These are phyloP conservation scores for Neomorphus geoffroyi DNA, from an alignment of 2,797 vertebrate genomes.

Conservation along the genomic window DNA sequence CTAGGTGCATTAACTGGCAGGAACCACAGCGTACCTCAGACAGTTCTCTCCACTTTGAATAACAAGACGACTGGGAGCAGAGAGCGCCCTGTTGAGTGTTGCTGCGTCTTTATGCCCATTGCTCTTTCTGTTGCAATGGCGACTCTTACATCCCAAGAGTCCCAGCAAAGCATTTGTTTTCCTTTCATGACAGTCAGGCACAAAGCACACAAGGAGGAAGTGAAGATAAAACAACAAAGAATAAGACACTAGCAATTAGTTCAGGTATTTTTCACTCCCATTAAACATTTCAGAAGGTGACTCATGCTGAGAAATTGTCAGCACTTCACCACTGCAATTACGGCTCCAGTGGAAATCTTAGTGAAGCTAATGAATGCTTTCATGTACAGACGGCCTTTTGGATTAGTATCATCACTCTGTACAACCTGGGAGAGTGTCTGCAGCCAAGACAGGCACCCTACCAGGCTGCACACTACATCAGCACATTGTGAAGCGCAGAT, in stretches of 20 bases:
- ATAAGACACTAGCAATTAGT: slow-evolving; percentile 45
- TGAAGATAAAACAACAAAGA: slow-evolving; percentile 12
- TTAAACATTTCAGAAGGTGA: slow-evolving; percentile 43
- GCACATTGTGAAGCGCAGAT: not conserved
- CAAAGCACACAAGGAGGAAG: not conserved
- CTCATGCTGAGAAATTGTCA: slow-evolving; percentile 57
- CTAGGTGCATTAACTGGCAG: not conserved
- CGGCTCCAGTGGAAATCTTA: slow-evolving; percentile 28
- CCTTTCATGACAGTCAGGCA: not conserved
- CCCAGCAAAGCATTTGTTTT: not conserved
- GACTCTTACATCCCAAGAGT: not conserved
- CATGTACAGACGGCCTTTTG: slow-evolving; percentile 33
- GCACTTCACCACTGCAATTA: slow-evolving; percentile 17
- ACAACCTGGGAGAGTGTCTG: not conserved
- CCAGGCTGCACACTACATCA: not conserved
- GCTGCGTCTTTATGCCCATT: not conserved
- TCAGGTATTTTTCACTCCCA: slow-evolving; percentile 32
- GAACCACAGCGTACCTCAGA: not conserved
- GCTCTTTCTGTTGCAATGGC: not conserved
- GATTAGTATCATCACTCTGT: slow-evolving; percentile 26
- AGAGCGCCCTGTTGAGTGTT: not conserved
- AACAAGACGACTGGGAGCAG: not conserved
- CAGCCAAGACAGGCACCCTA: not conserved
- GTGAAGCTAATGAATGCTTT: slow-evolving; percentile 52
- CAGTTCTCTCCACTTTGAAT: not conserved